A percentile compares a stretch with the other conserved stretches of the same genome.
Evolutionary conservation across 2,888 invertebrate species (phyloP).

Genomic region (Limnephilus marmoratus): DNA sequence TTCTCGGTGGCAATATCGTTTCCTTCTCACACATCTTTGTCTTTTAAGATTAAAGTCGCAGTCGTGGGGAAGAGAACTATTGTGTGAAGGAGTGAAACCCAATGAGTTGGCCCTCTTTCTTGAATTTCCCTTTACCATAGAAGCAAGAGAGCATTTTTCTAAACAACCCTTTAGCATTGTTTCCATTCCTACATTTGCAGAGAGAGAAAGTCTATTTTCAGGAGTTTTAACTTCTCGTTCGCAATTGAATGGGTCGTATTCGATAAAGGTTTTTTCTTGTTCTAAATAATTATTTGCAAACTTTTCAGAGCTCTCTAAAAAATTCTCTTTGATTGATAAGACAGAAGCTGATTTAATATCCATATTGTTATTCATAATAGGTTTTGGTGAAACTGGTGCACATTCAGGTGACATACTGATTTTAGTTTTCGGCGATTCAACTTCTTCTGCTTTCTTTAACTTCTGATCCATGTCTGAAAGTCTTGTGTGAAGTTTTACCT

Average conservation of each 20-base stretch:
- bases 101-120: slow-evolving; percentile 68
- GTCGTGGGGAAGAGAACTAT: slow-evolving; percentile 68
- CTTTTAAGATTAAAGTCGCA: slow-evolving; percentile 74
- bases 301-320: neutral
- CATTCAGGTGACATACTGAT: neutral
- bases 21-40: slow-evolving; percentile 78
- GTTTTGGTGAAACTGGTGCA: slow-evolving; percentile 24
- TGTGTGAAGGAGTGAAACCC: slow-evolving; percentile 74
- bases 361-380: neutral
- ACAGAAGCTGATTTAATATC: slow-evolving; percentile 67
- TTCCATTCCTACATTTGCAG: slow-evolving; percentile 51
- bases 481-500: slow-evolving; percentile 56
- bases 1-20: slow-evolving; percentile 69
- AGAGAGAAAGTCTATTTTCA: slow-evolving; percentile 68
- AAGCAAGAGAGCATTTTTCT: slow-evolving; percentile 51
- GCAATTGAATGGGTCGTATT: slow-evolving; percentile 75
- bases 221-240: slow-evolving; percentile 77
- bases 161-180: slow-evolving; percentile 58
- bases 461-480: slow-evolving; percentile 69
- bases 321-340: slow-evolving; percentile 51
- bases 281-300: neutral
- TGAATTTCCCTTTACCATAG: slow-evolving; percentile 38
- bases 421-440: neutral
- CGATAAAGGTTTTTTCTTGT: slow-evolving; percentile 70
- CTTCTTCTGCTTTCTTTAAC: slow-evolving; percentile 68